Evolutionary conservation across 2,888 invertebrate genomes (phyloP).

Genomic region (Sinelater perroti): DNA sequence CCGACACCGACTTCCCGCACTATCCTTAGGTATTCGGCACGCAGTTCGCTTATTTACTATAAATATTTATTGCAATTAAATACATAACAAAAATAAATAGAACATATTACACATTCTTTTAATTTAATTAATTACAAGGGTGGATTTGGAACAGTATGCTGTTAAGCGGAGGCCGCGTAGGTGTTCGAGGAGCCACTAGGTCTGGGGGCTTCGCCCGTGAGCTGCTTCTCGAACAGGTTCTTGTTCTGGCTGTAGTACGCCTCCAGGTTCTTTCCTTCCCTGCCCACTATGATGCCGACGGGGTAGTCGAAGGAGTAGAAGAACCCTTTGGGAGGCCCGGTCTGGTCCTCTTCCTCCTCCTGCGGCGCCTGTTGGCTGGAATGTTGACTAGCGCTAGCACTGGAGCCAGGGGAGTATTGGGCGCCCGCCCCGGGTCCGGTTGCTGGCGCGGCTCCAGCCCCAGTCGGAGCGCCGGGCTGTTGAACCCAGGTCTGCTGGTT

Average conservation of each 20-base stretch:
- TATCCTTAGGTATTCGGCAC: too few species aligned
- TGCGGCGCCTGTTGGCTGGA: conserved; percentile 24
- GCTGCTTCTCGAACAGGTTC: conserved; percentile 52
- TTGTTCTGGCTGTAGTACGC: conserved; percentile 52
- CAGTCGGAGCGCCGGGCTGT: conserved; percentile 14
- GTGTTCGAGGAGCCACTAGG: conserved; percentile 34
- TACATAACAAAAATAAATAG: conserved; percentile 31
- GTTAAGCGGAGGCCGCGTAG: conserved; percentile 22
- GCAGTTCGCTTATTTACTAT: conserved; percentile 19
- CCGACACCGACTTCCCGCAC: conserved; percentile 20
- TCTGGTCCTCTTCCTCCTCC: conserved; percentile 57
- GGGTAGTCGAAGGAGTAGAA: conserved; percentile 77
- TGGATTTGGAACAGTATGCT: conserved; percentile 1
- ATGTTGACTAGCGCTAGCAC: conserved; percentile 3
- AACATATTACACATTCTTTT: conserved; percentile 7
- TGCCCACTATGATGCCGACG: conserved; percentile 62
- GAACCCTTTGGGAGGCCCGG: conserved; percentile 71
- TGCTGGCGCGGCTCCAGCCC: neutral
- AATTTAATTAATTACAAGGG: neutral
- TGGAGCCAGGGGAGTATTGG: neutral
- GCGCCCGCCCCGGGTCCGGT: too few species aligned
- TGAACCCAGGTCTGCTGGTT: conserved; percentile 35
- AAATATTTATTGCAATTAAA: conserved; percentile 32
- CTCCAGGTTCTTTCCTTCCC: conserved; percentile 46
- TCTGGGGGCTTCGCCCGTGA: conserved; percentile 44